These are phyloP conservation scores for Xiphias gladius DNA, from an alignment of 2,113 vertebrate species.

Conservation along the genomic window DNA sequence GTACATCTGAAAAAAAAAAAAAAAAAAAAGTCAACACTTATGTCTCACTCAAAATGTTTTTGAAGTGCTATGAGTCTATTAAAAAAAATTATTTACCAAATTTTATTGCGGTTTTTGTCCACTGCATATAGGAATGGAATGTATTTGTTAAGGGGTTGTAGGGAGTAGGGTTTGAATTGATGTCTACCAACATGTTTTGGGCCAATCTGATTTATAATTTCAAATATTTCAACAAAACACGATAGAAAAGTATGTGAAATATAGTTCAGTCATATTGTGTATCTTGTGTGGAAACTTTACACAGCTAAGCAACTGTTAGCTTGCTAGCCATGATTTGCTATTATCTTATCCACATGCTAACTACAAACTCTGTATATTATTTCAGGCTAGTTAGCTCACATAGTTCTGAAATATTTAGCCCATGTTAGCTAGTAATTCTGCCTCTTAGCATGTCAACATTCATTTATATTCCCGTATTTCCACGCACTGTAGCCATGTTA, in stretches of 20 bases:
- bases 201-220: neutral
- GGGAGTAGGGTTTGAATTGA: neutral
- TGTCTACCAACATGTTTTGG: neutral
- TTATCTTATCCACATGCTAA: conserved; percentile 7
- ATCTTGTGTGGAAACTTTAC: neutral
- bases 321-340: neutral
- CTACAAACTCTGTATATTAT: neutral
- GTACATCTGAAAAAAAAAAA: neutral
- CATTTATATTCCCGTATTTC: neutral
- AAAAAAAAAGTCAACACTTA: neutral
- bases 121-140: neutral
- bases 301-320: neutral
- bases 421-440: neutral
- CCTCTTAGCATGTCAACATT: conserved; percentile 6
- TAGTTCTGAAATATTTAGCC: neutral
- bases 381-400: neutral
- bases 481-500: neutral
- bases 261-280: neutral
- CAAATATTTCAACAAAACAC: neutral
- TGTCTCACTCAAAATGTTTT: neutral
- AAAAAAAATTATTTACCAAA: neutral
- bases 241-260: neutral
- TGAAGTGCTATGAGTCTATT: neutral
- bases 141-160: neutral
- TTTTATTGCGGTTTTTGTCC: neutral